These are phyloP conservation scores for Antechinus flavipes DNA, from an alignment of 2,113 vertebrate genomes.

Conservation along the genomic window DNA sequence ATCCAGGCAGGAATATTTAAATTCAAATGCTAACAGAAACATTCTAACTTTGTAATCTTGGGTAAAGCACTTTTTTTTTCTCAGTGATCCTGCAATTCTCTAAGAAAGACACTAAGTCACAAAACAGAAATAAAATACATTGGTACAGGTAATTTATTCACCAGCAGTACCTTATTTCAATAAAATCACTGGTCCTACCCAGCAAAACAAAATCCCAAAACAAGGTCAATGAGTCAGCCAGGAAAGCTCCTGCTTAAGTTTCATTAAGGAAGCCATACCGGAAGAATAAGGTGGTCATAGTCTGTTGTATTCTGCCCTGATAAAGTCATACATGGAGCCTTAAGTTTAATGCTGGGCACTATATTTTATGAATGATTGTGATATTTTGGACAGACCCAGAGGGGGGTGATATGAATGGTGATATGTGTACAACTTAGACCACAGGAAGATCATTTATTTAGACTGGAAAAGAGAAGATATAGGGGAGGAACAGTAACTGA, in stretches of 20 bases:
- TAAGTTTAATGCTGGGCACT: neutral
- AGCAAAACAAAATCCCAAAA: neutral
- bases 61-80: neutral
- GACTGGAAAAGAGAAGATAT: neutral
- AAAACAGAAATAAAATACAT: neutral
- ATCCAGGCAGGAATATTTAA: neutral
- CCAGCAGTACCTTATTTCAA: neutral
- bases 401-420: neutral
- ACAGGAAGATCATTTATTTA: neutral
- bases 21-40: neutral
- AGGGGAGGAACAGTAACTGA: neutral
- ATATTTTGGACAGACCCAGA: neutral
- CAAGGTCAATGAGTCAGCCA: neutral
- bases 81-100: neutral
- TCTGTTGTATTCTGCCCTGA: neutral
- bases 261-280: neutral
- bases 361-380: neutral
- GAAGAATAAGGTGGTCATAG: neutral
- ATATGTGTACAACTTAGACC: neutral
- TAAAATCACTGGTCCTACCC: neutral
- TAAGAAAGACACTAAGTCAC: neutral
- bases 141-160: neutral
- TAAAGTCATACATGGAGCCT: neutral
- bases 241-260: neutral
- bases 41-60: neutral